phyloP scores from a whole-genome alignment of 1,140 invertebrate species.

The Episyrphus balteatus region DNA sequence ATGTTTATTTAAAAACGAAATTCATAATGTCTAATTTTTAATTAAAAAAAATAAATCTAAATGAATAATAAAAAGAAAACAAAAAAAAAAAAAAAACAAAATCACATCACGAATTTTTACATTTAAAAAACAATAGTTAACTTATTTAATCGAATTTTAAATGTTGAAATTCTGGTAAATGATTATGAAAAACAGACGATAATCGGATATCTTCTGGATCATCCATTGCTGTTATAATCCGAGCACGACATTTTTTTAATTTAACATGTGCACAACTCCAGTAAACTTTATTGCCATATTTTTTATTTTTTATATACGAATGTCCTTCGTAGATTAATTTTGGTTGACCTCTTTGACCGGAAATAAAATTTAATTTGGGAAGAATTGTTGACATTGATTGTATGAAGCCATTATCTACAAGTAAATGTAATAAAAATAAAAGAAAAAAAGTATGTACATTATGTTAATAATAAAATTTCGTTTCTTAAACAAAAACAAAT shows the following conservation, averaged over 20 bases:
- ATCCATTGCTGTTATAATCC: slow-evolving; percentile 4
- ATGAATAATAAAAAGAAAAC: too few species aligned
- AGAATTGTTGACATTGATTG: too few species aligned
- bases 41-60: too few species aligned
- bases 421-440: too few species aligned
- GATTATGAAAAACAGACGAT: slow-evolving; percentile 6
- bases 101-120: slow-evolving; percentile 1
- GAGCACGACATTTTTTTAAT: slow-evolving; percentile 7
- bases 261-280: slow-evolving; percentile 10
- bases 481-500: too few species aligned
- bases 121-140: slow-evolving; percentile 1
- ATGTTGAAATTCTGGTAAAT: slow-evolving; percentile 3
- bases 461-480: too few species aligned
- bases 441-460: too few species aligned
- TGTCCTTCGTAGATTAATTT: slow-evolving; percentile 11
- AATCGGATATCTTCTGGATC: not conserved
- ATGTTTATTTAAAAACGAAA: too few species aligned
- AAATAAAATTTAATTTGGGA: not conserved
- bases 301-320: slow-evolving; percentile 9
- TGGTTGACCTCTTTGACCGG: slow-evolving; percentile 11
- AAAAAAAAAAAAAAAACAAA: not conserved
- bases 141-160: not conserved
- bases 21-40: too few species aligned
- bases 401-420: too few species aligned
- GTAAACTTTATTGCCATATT: slow-evolving; percentile 3